Evolutionary conservation across 2,113 vertebrate genomes (phyloP), one percentile per base, ranked within the genome.

Genomic region (Lepus timidus): DNA sequence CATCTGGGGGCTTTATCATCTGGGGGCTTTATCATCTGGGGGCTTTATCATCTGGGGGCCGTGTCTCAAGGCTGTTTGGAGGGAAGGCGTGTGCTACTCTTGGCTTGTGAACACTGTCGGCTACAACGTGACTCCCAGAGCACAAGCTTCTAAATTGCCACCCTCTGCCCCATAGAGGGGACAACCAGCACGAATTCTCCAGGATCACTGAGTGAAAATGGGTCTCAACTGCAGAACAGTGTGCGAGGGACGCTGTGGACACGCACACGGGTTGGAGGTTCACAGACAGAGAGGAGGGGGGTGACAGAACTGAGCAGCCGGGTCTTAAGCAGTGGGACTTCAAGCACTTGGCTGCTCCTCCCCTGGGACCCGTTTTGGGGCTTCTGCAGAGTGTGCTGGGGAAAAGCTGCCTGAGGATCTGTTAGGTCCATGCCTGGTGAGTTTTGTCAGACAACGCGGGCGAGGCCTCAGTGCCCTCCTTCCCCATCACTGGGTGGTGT

Each of bases 381-480:
- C 65, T 67, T 83, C 16, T 23, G 29, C 87, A 9, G 29, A 64
- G 36, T 3, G 27, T 36, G 20, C 1, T 16, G 67, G 1, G 11
- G 33, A n/a, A 19, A 13, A 2, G 36, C 22, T 39, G 17, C 7
- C 2, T 12, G 11, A 19, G 75, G 13, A 12, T 39, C n/a, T 13
- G 4, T n/a, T 2, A 1, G 3, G 29, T 27, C n/a, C 20, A 7
- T 0, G 1, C 0, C 9, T 9, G 3, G 51, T 33, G 81, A 23
- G 36, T 44, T 12, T 64, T 33, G 19, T 55, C 17, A 79, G 87
- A 23, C 33, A 22, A 2, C 0, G 29, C 23, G 25, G 16, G 80
- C 23, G 0, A 11, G 4, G 1, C 17, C 13, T 19, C 70, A 55
- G 61, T 29, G 19, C 23, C 44, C 44, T 44, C 44, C 44, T 7